Evolutionary conservation across 2,113 vertebrate species (phyloP).

Genomic region (Caranx ignobilis): DNA sequence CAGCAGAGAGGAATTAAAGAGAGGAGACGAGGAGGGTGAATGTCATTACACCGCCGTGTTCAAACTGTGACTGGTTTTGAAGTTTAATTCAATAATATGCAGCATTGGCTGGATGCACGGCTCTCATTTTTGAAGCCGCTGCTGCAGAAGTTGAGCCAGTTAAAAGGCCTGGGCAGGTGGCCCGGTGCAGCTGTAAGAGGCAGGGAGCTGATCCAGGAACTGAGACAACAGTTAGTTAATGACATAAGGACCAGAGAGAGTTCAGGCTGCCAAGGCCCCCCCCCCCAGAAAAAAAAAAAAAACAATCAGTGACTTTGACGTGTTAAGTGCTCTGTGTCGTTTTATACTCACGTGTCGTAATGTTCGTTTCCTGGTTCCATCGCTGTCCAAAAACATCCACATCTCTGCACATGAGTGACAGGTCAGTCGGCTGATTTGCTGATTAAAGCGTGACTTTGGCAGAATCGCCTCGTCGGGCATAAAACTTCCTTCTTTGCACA

Average conservation of each 20-base stretch:
- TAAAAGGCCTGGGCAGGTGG: slow-evolving; percentile 5
- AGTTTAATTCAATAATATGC: slow-evolving; percentile 49
- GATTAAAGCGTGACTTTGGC: neutral
- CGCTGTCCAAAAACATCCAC: no score
- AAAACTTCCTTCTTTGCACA: neutral
- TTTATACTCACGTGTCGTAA: neutral
- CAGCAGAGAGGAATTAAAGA: slow-evolving; percentile 6
- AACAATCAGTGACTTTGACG: neutral
- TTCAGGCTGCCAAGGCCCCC: neutral
- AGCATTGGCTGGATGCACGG: slow-evolving; percentile 9
- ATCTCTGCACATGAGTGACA: neutral
- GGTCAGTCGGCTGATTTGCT: neutral
- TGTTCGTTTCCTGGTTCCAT: neutral
- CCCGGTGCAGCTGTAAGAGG: slow-evolving; percentile 4
- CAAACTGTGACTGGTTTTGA: slow-evolving; percentile 24
- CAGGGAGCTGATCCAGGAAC: neutral
- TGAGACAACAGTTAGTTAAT: slow-evolving; percentile 14
- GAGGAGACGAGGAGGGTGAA: neutral
- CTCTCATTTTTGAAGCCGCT: slow-evolving; percentile 7
- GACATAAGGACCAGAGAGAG: neutral
- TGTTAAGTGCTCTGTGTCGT: neutral
- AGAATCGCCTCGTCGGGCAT: no score
- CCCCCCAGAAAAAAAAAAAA: neutral
- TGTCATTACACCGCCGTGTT: slow-evolving; percentile 7
- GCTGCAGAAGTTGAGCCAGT: neutral